Percentiles rank a stretch among this genome's conserved stretches.
phyloP scores from a whole-genome alignment of 2,888 invertebrate species.

The Xanthostigma xanthostigma region DNA sequence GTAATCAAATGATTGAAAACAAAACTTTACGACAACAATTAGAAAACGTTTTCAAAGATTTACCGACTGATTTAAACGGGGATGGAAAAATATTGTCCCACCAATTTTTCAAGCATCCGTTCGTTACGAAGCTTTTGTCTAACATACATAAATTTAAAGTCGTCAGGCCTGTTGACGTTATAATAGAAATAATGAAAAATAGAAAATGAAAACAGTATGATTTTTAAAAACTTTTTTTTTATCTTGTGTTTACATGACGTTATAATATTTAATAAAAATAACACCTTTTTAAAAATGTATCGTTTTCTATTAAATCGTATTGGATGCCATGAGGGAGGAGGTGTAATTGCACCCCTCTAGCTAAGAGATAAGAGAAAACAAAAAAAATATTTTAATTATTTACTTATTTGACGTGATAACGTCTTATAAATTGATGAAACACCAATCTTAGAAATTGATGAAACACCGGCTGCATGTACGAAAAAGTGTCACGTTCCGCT shows the following conservation, averaged over 20 bases:
- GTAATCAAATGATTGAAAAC: conserved; percentile 18
- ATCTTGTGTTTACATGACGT: background rate
- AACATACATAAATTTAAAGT: background rate
- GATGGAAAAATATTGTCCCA: background rate
- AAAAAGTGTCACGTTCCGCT: no score
- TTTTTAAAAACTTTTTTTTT: background rate
- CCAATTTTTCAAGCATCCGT: conserved; percentile 1
- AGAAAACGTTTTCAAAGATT: conserved; percentile 19
- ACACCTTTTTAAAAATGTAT: background rate
- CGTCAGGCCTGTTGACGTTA: background rate
- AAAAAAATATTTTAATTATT: no score
- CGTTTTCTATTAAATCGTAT: background rate
- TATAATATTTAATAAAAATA: background rate
- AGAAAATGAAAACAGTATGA: background rate
- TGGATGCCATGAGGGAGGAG: no score
- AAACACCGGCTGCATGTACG: no score
- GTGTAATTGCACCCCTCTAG: no score
- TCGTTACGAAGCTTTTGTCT: background rate
- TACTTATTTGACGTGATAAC: no score
- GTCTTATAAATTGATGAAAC: no score
- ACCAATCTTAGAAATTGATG: no score
- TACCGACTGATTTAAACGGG: conserved; percentile 12
- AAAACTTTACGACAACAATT: conserved; percentile 20
- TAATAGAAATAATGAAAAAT: background rate
- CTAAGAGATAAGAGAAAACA: no score